Evolutionary conservation across 2,888 invertebrate species (phyloP).

Genomic region (Cataglyphis rosenhaueri): DNA sequence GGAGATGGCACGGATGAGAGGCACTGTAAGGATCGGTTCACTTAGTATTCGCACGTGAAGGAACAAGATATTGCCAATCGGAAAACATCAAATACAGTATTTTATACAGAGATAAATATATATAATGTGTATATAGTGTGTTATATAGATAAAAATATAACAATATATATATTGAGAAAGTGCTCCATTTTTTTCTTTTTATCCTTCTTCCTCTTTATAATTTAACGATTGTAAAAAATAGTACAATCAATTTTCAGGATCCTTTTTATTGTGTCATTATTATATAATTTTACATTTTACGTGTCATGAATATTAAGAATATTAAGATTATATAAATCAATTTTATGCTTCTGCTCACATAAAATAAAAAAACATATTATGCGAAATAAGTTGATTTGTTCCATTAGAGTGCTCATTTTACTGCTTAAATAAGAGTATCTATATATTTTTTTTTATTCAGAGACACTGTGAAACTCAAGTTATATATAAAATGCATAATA

Average conservation of each 20-base stretch:
- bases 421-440: neutral
- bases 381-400: constrained; percentile 1
- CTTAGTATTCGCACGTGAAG: constrained; percentile 51
- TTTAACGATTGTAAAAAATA: neutral
- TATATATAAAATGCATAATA: neutral
- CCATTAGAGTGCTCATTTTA: neutral
- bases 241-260: neutral
- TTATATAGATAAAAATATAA: constrained; percentile 60
- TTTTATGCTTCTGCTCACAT: neutral
- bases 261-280: constrained; percentile 14
- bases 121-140: constrained; percentile 66
- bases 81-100: constrained; percentile 35
- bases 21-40: constrained; percentile 81
- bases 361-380: neutral
- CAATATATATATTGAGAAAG: constrained; percentile 29
- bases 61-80: constrained; percentile 14
- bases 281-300: constrained; percentile 9
- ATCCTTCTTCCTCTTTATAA: neutral
- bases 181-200: neutral
- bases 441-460: neutral
- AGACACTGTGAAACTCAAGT: constrained; percentile 4
- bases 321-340: constrained; percentile 9
- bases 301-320: neutral
- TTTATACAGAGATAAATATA: constrained; percentile 63
- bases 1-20: constrained; percentile 90